Evolutionary conservation across 2,888 invertebrate species (phyloP).

Genomic region (Disparrhopalites patrizii): DNA sequence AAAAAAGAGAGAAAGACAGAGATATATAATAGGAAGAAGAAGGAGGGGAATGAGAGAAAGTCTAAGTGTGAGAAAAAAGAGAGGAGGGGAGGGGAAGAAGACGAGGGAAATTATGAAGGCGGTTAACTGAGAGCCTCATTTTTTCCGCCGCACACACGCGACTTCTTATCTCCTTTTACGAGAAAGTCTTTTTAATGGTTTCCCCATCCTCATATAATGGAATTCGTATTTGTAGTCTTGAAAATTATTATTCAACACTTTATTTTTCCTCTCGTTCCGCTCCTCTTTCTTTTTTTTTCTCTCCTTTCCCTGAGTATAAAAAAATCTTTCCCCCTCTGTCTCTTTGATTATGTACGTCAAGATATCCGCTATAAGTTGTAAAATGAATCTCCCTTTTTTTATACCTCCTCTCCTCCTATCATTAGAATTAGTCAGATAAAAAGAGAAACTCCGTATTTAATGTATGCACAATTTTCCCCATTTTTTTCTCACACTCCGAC

Average conservation of each 20-base stretch:
- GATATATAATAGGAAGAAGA: conserved; percentile 4
- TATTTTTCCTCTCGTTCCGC: conserved; percentile 27
- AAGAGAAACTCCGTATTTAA: too few species aligned
- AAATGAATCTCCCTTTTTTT: too few species aligned
- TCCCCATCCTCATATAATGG: conserved; percentile 40
- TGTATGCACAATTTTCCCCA: too few species aligned
- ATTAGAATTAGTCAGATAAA: too few species aligned
- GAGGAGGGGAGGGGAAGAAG: conserved; percentile 15
- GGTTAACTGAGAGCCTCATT: conserved; percentile 34
- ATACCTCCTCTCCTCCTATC: too few species aligned
- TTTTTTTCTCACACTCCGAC: too few species aligned
- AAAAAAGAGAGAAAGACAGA: background rate
- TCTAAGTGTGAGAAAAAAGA: conserved; percentile 5
- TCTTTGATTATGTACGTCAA: too few species aligned
- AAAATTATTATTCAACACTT: conserved; percentile 33
- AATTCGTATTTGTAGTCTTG: conserved; percentile 37
- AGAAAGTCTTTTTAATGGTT: conserved; percentile 36
- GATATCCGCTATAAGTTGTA: too few species aligned
- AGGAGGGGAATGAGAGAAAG: background rate
- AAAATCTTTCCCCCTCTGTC: too few species aligned
- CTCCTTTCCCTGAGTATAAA: background rate
- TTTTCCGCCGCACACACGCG: conserved; percentile 35
- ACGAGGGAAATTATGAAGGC: conserved; percentile 33
- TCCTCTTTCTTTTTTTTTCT: background rate
- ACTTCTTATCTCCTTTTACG: conserved; percentile 31